Conservation (phyloP, 2,888 invertebrate genomes). For the Eupelmus urozonus region DNA sequence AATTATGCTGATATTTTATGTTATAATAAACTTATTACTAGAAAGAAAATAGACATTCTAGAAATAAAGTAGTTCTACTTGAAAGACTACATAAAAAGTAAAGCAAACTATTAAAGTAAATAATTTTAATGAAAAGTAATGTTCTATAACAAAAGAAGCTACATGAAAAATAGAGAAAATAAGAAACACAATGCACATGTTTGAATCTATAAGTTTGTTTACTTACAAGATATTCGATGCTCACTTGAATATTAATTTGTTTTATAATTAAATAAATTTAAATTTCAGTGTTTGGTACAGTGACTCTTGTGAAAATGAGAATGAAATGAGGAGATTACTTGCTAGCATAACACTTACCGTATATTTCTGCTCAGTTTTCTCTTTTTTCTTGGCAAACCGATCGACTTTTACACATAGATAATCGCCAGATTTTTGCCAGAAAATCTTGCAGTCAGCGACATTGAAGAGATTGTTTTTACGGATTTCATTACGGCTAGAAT, state of each 20-base stretch:
- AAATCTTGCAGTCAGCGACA: constrained; percentile 98
- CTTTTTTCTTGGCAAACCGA: constrained; percentile 93
- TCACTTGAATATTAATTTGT: neutral
- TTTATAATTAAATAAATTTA: constrained; percentile 18
- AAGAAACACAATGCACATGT: neutral
- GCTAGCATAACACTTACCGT: constrained; percentile 84
- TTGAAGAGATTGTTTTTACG: constrained; percentile 97
- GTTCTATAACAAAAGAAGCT: neutral
- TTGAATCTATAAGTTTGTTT: neutral
- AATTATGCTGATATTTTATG: neutral
- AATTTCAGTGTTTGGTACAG: constrained; percentile 35
- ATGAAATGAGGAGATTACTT: constrained; percentile 12
- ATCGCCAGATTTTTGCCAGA: constrained; percentile 99
- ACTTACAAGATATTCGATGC: neutral
- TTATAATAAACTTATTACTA: neutral
- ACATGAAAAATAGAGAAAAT: neutral
- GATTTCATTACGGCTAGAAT: constrained; percentile 84
- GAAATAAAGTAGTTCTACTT: too few relatives aligned
- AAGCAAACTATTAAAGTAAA: constrained; percentile 1
- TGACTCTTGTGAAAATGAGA: constrained; percentile 26
- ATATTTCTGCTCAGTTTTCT: constrained; percentile 95
- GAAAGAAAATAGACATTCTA: neutral
- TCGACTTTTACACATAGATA: constrained; percentile 98
- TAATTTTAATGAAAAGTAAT: constrained; percentile 12
- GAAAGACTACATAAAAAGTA: neutral